phyloP scores from a whole-genome alignment of 2,113 vertebrate genomes.

The Daubentonia madagascariensis region DNA sequence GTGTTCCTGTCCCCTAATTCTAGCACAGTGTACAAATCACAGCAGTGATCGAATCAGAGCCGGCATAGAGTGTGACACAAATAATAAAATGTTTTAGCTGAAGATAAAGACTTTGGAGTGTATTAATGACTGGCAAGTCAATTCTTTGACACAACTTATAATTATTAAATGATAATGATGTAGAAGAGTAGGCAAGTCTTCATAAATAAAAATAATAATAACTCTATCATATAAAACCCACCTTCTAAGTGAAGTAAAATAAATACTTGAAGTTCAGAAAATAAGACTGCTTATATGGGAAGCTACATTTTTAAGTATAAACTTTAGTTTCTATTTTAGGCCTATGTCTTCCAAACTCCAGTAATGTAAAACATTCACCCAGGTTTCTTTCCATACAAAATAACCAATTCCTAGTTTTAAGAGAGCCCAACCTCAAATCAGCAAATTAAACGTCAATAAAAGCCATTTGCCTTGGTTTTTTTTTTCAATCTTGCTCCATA shows the following conservation, averaged over 20 bases:
- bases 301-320: not conserved
- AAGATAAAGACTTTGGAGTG: not conserved
- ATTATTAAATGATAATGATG: not conserved
- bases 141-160: not conserved
- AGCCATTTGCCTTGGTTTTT: not conserved
- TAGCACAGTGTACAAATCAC: slow-evolving; percentile 5
- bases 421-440: not conserved
- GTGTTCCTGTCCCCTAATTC: not conserved
- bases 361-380: not conserved
- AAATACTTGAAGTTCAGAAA: not conserved
- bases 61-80: not conserved
- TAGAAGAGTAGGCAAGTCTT: not conserved
- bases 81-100: slow-evolving; percentile 13
- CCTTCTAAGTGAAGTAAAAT: not conserved
- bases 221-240: not conserved
- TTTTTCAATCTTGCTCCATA: not conserved
- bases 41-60: not conserved
- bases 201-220: not conserved
- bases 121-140: not conserved
- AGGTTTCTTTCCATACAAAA: not conserved
- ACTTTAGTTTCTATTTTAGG: not conserved
- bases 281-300: not conserved
- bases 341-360: not conserved
- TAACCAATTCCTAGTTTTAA: not conserved
- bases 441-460: not conserved